Base-by-base conservation (phyloP, 2,888 invertebrate species). In the Nymphalis c-album region DNA sequence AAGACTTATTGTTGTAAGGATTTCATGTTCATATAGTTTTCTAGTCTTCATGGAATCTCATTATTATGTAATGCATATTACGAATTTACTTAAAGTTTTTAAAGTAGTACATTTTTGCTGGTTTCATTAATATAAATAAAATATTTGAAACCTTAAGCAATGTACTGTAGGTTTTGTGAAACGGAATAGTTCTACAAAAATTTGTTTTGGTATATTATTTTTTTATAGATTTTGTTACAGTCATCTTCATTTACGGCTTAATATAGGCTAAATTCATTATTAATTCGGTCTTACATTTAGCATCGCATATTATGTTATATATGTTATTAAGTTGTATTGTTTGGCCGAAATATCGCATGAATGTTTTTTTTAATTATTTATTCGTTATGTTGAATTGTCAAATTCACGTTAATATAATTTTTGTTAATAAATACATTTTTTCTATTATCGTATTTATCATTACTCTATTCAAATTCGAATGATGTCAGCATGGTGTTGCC, bases 1-100 rank as follows among this genome's bases (percentile, higher is more conserved):
- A 92, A 92, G 91, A 91, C 91, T 92, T 91, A 91, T 91, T 83
- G 85, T 85, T 88, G 85, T 91, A 90, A 92, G 91, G 85, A 90
- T 91, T 91, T 91, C 91, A 90, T 88, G 86, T 90, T 90, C 92
- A 92, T 91, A 83, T 92, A 92, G 91, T 90, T 84, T 85, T 91
- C 90, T 92, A 92, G 92, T 88, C 85, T 87, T 91, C 91, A 91
- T 90, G 85, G 82, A 88, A 88, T 90, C 87, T 91, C 91, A 92
- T 91, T 88, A 74, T 72, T 69, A 72, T 84, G 80, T 86, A 83
- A 80, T 81, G 83, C 81, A 86, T 86, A 88, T 87, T 80, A 82
- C 83, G 79, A 82, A 83, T 80, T 82, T 81, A 78, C 78, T 78
- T 69, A 75, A 85, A 85, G 80, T 80, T 76, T 78, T 80, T 80